Evolutionary conservation across 2,797 vertebrate species (phyloP).

Genomic region (Lepus oiostolus): DNA sequence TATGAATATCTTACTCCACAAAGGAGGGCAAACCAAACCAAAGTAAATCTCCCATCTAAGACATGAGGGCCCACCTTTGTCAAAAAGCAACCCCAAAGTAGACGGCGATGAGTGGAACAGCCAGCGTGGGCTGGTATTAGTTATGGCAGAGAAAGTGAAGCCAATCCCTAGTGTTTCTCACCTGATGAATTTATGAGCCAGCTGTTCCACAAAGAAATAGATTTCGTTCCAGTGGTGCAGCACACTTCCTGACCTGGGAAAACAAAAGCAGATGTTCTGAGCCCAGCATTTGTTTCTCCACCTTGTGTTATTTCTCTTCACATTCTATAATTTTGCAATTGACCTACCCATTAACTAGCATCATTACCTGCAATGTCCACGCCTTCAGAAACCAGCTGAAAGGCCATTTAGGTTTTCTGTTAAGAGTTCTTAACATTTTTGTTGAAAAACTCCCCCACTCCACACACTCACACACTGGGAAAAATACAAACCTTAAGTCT

Average conservation of each 20-base stretch:
- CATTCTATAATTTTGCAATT: neutral
- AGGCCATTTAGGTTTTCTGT: neutral
- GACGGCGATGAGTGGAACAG: neutral
- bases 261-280: constrained; percentile 60
- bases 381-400: constrained; percentile 41
- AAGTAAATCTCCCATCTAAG: neutral
- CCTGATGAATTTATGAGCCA: constrained; percentile 99
- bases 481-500: neutral
- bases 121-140: neutral
- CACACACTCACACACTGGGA: neutral
- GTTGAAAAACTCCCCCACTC: neutral
- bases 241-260: constrained; percentile 96
- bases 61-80: neutral
- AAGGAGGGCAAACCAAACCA: constrained; percentile 8
- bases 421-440: constrained; percentile 20
- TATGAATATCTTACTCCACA: no score
- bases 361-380: neutral
- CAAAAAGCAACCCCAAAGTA: neutral
- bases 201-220: constrained; percentile 97
- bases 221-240: constrained; percentile 99
- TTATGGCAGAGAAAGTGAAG: neutral
- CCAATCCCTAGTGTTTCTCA: constrained; percentile 83
- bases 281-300: neutral
- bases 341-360: neutral
- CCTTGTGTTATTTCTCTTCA: neutral